Conservation (phyloP, 2,888 invertebrate genomes). For the Zelleria hepariella region DNA sequence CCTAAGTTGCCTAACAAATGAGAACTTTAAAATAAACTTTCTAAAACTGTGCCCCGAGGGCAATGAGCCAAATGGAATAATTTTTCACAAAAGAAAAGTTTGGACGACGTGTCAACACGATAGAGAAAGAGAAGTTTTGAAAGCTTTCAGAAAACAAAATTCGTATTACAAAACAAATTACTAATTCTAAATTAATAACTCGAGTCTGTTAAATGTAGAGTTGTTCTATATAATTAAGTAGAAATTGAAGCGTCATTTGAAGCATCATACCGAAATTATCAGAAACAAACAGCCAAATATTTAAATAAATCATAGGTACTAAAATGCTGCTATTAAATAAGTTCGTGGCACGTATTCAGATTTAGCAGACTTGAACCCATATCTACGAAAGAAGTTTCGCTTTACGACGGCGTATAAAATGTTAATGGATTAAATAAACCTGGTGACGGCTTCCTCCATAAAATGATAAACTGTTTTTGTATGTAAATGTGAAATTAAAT, state of each 20-base stretch:
- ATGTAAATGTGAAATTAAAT: neutral
- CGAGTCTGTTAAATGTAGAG: no score
- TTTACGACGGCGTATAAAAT: slow-evolving; percentile 65
- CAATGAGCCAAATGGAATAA: neutral
- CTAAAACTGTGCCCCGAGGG: neutral
- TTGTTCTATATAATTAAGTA: no score
- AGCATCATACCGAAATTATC: no score
- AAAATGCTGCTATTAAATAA: no score
- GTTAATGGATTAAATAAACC: slow-evolving; percentile 51
- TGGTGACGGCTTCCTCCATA: slow-evolving; percentile 62
- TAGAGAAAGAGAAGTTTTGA: neutral
- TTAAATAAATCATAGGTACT: no score
- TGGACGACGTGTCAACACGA: neutral
- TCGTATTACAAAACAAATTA: neutral
- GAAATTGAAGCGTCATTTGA: no score
- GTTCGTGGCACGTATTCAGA: no score
- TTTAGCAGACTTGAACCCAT: neutral
- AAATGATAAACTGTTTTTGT: slow-evolving; percentile 34
- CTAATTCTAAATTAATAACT: neutral
- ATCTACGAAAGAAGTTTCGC: neutral
- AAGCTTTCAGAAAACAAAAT: neutral
- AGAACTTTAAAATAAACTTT: neutral
- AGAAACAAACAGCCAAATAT: no score
- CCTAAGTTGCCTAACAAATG: neutral
- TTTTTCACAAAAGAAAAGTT: neutral